Evolutionary conservation across 2,113 vertebrate species (phyloP), one percentile per base, ranked within the genome.

Genomic region (Ophthalmolycus amberensis): DNA sequence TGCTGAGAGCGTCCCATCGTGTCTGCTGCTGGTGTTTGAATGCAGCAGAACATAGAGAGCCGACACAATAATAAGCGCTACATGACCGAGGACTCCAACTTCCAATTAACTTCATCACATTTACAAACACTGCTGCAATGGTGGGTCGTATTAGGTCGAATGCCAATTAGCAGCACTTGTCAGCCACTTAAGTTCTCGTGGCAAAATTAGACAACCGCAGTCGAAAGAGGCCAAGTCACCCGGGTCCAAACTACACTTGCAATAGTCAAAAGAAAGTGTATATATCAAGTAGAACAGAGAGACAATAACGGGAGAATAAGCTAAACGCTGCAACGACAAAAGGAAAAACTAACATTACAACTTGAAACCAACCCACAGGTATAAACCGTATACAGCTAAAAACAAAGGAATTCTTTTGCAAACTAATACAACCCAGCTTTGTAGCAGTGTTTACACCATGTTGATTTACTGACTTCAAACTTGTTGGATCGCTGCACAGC

Each of bases 121-220:
- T 54, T 75, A 60, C 40, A 81, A 85, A 78, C 66, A 79, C 65
- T 75, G 73, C 58, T 81, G 72, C 71, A 71, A 14, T 20, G 54
- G 14, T 1, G 48, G 73, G 40, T 76, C 20, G 40, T 42, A 50
- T 59, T 40, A 56, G 66, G 65, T 20, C 27, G 29, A 75, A 71
- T 70, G 38, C 29, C 42, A 78, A 70, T 70, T 66, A 82, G 64
- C 66, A 65, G 83, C 52, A 76, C 54, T 50, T 74, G 50, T 63
- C 50, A 68, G 75, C 34, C 58, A 56, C 27, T 62, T 12, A 2
- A n/a, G 32, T 40, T 79, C 46, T 79, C 1, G 0, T 15, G 29
- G 40, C 29, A 42, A 60, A 66, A 66, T 48, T 32, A 32, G 58
- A 29, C 9, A 59, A 12, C 38, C 5, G 8, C 20, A 4, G 34